Base-by-base conservation (phyloP, 2,888 invertebrate species). In the Physocephala rufipes region DNA sequence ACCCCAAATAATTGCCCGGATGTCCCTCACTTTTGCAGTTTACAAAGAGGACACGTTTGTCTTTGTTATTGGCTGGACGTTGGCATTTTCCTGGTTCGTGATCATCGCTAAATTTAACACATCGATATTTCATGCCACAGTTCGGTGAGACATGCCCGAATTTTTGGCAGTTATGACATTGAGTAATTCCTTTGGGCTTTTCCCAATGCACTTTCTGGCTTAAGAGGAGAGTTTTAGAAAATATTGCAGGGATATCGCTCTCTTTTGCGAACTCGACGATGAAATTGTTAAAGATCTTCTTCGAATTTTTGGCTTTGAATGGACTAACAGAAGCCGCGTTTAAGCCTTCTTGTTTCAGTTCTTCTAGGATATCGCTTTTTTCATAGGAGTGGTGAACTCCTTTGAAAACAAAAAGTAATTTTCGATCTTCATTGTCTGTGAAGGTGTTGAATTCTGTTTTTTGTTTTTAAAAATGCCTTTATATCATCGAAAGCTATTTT, bases 381-480 rank as follows among this genome's bases (percentile, higher is more conserved):
- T 53, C 53, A 19, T n/a, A 53, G 53, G 53, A 53, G 19, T 53
- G 53, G n/a, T 53, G 53, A 16, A 53, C n/a, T 53, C 53, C 53
- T 53, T 53, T 53, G n/a, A 53, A 19, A 16, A 53, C 53, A n/a
- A 53, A 19, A n/a, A 53, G 53, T n/a, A 53, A 9, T 19, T 53
- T 53, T 5, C 53, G 7, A 16, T 53, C 53, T 5, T 53, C 53
- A n/a, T 53, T 53, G 12, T 16, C 12, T 7, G 53, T 53, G 53
- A 12, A 53, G 12, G 7, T 53, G 53, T n/a, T 53, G 53, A 53
- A 53, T 53, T 53, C 53, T 19, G 53, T n/a, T 53, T 7, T n/a
- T 53, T 5, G 53, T n/a, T 9, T 13, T 53, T 9, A 53, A 19
- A 13, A 53, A 53, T 12, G 9, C 7, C n/a, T 53, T 53, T 12